Evolutionary conservation across 2,113 vertebrate species (phyloP).

Genomic region (Hypomesus transpacificus): DNA sequence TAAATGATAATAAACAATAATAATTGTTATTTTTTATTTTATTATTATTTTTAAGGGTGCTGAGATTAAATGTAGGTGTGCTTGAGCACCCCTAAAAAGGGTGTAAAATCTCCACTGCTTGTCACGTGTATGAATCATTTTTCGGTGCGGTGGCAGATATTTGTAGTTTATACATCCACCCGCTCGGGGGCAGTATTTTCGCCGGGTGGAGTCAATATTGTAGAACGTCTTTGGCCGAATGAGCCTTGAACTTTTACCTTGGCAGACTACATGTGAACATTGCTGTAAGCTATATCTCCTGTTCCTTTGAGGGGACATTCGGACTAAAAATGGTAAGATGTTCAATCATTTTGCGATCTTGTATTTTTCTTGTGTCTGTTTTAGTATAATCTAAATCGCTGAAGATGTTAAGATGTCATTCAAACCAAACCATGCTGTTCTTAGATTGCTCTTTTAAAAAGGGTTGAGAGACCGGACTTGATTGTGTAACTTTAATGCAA

Average conservation of each 20-base stretch:
- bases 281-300: conserved; percentile 54
- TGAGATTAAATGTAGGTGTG: too few relatives aligned
- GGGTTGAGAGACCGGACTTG: neutral
- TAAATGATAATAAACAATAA: too few relatives aligned
- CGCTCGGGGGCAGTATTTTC: conserved; percentile 42
- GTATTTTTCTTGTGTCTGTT: neutral
- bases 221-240: neutral
- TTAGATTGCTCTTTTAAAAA: neutral
- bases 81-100: too few relatives aligned
- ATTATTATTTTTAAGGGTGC: too few relatives aligned
- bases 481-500: too few relatives aligned
- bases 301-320: neutral
- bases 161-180: conserved; percentile 34
- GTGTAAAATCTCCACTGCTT: too few relatives aligned
- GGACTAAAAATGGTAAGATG: conserved; percentile 55
- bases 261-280: neutral
- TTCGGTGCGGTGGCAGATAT: too few relatives aligned
- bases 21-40: too few relatives aligned
- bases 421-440: too few relatives aligned
- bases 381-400: neutral
- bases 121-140: too few relatives aligned
- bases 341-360: neutral
- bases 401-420: too few relatives aligned
- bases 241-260: conserved; percentile 53
- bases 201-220: fast-evolving